phyloP scores from a whole-genome alignment of 2,113 vertebrate species.

The Sula dactylatra region DNA sequence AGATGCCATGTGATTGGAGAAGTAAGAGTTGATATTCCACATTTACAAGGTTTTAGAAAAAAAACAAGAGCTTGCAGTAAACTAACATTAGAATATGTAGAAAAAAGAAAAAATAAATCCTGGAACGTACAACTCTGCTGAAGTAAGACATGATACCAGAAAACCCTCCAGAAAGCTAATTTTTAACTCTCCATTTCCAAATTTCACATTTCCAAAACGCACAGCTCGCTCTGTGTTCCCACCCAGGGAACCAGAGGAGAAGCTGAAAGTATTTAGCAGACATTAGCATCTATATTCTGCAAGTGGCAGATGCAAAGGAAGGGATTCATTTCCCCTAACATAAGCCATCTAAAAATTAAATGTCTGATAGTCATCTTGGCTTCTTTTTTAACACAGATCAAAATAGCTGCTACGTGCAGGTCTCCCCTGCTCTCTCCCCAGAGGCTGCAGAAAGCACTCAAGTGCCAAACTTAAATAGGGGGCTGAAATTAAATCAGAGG shows the following conservation, averaged over 20 bases:
- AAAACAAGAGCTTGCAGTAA: neutral
- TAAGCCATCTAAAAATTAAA: neutral
- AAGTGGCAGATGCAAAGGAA: neutral
- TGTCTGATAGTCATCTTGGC: neutral
- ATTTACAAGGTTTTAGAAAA: neutral
- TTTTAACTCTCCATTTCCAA: neutral
- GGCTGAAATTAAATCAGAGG: neutral
- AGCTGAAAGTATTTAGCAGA: neutral
- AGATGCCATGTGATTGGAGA: accelerated
- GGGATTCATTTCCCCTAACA: neutral
- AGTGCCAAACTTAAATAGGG: neutral
- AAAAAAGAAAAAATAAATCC: neutral
- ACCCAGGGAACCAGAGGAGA: neutral
- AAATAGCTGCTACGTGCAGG: neutral
- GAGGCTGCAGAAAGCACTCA: neutral
- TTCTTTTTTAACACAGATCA: neutral
- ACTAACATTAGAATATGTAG: neutral
- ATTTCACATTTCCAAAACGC: neutral
- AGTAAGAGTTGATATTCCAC: neutral
- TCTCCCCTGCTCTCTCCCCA: neutral
- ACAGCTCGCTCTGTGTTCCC: accelerated
- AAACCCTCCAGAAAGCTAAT: neutral
- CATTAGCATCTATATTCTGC: neutral
- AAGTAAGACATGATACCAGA: neutral
- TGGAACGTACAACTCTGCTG: too few relatives aligned